These are phyloP conservation scores for Gonatopus flavifemur DNA, from an alignment of 1,140 invertebrate genomes.

Conservation along the genomic window DNA sequence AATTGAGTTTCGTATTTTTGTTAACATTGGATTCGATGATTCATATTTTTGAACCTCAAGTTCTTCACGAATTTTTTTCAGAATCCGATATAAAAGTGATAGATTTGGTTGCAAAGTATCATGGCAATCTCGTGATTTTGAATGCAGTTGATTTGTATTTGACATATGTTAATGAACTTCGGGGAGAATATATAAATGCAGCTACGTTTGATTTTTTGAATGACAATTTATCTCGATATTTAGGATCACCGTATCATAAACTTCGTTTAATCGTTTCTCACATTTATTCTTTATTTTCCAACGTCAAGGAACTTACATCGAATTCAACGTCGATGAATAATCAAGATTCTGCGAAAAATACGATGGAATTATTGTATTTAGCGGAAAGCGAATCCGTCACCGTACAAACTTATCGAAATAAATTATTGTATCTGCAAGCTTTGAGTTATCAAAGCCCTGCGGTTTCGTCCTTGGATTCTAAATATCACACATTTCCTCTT, in stretches of 20 bases:
- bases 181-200: slow-evolving; percentile 30
- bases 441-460: slow-evolving; percentile 66
- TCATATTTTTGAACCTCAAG: slow-evolving; percentile 58
- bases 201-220: slow-evolving; percentile 34
- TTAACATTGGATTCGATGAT: slow-evolving; percentile 60
- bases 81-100: slow-evolving; percentile 37
- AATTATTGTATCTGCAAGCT: slow-evolving; percentile 72
- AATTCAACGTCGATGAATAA: not conserved
- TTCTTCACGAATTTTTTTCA: slow-evolving; percentile 48
- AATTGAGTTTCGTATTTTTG: slow-evolving; percentile 43
- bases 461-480: slow-evolving; percentile 60
- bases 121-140: slow-evolving; percentile 34
- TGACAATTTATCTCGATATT: slow-evolving; percentile 2
- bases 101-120: slow-evolving; percentile 28
- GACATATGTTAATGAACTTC: slow-evolving; percentile 26
- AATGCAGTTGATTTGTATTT: slow-evolving; percentile 41
- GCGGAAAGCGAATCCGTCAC: slow-evolving; percentile 69
- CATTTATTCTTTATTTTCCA: slow-evolving; percentile 72
- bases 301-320: slow-evolving; percentile 53
- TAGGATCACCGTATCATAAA: slow-evolving; percentile 56
- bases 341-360: slow-evolving; percentile 41
- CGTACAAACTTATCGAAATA: slow-evolving; percentile 77
- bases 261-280: slow-evolving; percentile 70
- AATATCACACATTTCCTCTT: slow-evolving; percentile 65
- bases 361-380: slow-evolving; percentile 36